Base-by-base conservation (phyloP, 2,113 vertebrate genomes). In the Chaetops frenatus region DNA sequence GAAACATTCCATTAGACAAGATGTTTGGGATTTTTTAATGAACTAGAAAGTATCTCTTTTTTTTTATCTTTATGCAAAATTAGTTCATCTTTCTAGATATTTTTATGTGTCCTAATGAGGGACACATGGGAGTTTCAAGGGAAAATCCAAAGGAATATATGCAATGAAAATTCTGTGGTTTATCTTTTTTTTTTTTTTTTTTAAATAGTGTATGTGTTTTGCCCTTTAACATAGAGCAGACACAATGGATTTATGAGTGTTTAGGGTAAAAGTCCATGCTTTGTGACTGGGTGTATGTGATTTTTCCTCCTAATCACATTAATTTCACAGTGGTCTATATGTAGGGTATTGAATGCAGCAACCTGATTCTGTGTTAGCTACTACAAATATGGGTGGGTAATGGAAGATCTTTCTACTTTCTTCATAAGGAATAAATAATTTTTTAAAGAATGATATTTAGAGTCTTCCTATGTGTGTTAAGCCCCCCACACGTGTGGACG, bases 401-500 rank as follows among this genome's bases (percentile, higher is more conserved):
- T 67, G 21, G 17, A 86, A 71, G 38, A 78, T 83, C 2, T 0
- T 83, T 91, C 33, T 81, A 24, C 12, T 88, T 90, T 88, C 45
- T 91, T 92, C 18, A 8, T 56, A 40, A 76, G 15, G 11, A 95
- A 94, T 91, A 96, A 81, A 94, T 51, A 48, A 51, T 57, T 91
- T 85, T 89, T 57, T 4, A 51, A 70, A 47, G 10, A 90, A 64
- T 2, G 0, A 1, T 67, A n/a, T 36, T 84, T 88, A 19, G 9
- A 83, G 25, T 73, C 24, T 79, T 45, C 22, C 3, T 61, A 0
- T 57, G 12, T 53, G 22, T 81, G 14, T 60, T 78, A 38, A 67
- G 22, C 20, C 5, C 3, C 3, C 4, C 4, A 2, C 21, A 13
- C 2, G 3, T 3, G 1, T 38, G 36, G 6, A 44, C 1, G 0